Evolutionary conservation across 1,140 invertebrate species (phyloP).

Genomic region (Archegozetes longisetosus): DNA sequence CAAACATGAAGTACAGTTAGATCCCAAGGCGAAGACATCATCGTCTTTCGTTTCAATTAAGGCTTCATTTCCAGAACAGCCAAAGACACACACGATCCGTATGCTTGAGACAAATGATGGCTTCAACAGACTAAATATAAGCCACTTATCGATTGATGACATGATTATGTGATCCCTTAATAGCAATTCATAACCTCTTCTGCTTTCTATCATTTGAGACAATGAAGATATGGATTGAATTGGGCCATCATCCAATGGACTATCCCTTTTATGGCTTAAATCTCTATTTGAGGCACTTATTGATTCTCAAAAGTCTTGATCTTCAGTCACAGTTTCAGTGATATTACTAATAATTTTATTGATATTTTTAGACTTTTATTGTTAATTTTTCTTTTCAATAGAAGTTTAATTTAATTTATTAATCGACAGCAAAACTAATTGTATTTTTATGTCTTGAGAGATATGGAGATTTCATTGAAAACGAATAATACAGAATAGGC

Average conservation of each 20-base stretch:
- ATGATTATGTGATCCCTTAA: not conserved
- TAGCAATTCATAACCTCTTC: not conserved
- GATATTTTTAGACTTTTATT: no score
- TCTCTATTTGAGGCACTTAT: no score
- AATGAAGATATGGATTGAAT: no score
- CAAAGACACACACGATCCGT: conserved; percentile 41
- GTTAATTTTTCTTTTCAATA: no score
- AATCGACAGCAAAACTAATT: no score
- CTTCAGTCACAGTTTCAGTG: no score
- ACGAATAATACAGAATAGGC: conserved; percentile 99
- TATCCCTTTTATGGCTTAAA: no score
- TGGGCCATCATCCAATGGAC: no score
- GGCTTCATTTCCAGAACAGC: conserved; percentile 45
- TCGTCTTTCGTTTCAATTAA: conserved; percentile 42
- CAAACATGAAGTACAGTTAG: conserved; percentile 10
- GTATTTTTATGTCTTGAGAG: conserved; percentile 86
- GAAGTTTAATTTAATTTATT: no score
- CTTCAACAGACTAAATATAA: conserved; percentile 41
- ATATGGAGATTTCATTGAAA: conserved; percentile 92
- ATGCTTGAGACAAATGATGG: conserved; percentile 35
- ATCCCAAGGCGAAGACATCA: conserved; percentile 21
- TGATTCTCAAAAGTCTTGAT: no score
- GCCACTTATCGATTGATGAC: conserved; percentile 40
- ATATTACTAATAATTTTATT: no score
- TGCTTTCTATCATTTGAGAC: not conserved